Conservation (phyloP, 2,113 vertebrate species). For the Stomatorhinus ivindoensis region DNA sequence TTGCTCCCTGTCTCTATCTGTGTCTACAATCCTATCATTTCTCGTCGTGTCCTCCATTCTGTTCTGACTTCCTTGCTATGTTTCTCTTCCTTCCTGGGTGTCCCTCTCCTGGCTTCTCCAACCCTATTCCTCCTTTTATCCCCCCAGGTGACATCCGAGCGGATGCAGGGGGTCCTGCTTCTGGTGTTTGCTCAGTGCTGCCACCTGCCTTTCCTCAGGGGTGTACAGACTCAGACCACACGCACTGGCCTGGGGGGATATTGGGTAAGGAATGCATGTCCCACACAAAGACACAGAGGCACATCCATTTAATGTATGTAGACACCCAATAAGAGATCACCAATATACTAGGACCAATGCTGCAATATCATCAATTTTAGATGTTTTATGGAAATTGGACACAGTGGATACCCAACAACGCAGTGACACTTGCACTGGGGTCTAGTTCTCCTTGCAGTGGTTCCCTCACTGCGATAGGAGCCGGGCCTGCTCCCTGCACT, state of each 20-base stretch:
- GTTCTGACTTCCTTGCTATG: background rate
- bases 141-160: slow-evolving; percentile 80
- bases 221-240: slow-evolving; percentile 82
- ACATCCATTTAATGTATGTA: background rate
- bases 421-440: background rate
- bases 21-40: background rate
- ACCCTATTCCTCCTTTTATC: background rate
- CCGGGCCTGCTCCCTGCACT: background rate
- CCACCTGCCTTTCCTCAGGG: slow-evolving; percentile 78
- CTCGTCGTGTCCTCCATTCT: background rate
- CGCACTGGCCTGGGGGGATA: slow-evolving; percentile 76
- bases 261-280: slow-evolving; percentile 59
- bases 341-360: background rate
- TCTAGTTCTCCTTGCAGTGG: background rate
- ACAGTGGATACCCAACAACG: background rate
- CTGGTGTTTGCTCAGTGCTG: slow-evolving; percentile 87
- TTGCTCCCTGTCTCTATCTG: background rate
- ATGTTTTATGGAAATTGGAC: background rate
- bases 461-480: background rate
- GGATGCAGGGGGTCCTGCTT: slow-evolving; percentile 92
- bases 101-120: background rate
- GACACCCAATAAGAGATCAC: background rate
- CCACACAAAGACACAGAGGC: slow-evolving; percentile 12
- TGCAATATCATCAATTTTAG: background rate
- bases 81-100: background rate